These are phyloP conservation scores for Sanderia malayensis DNA, from an alignment of 30 jellyfish, hydroid and myxozoan genomes.

Conservation along the genomic window DNA sequence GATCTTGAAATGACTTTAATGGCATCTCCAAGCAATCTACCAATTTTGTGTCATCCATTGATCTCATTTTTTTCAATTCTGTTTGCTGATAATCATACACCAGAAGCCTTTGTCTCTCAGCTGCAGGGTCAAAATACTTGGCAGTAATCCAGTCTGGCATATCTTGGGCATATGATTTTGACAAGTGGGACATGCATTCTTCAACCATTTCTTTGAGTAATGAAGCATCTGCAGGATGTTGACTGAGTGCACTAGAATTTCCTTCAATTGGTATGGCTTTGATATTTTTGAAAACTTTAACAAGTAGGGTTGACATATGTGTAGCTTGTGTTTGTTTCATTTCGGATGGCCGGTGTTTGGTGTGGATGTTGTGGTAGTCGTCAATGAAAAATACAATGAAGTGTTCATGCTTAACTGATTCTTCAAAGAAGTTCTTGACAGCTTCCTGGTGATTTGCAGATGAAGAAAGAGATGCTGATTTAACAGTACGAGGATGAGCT, in stretches of 20 bases:
- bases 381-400: no score
- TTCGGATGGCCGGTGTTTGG: no score
- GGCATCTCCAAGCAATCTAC: slow-evolving; percentile 27
- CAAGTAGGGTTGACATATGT: background rate
- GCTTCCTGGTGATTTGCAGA: no score
- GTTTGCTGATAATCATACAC: slow-evolving; percentile 26
- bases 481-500: no score
- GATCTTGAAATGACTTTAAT: slow-evolving; percentile 9
- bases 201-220: background rate
- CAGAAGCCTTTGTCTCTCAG: slow-evolving; percentile 26
- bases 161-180: slow-evolving; percentile 33
- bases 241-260: slow-evolving; percentile 6
- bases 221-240: slow-evolving; percentile 17
- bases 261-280: slow-evolving; percentile 6
- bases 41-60: slow-evolving; percentile 36
- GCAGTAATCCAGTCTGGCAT: slow-evolving; percentile 33
- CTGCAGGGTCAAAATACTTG: slow-evolving; percentile 17
- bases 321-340: no score
- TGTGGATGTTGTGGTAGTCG: no score
- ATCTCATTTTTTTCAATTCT: slow-evolving; percentile 26
- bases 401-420: no score
- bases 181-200: background rate
- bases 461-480: no score
- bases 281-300: background rate
- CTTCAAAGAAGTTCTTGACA: no score